A percentile compares a stretch with the other conserved stretches of the same genome.
These are phyloP conservation scores for Listrodromus nycthemerus DNA, from an alignment of 2,888 invertebrate genomes.

Conservation along the genomic window DNA sequence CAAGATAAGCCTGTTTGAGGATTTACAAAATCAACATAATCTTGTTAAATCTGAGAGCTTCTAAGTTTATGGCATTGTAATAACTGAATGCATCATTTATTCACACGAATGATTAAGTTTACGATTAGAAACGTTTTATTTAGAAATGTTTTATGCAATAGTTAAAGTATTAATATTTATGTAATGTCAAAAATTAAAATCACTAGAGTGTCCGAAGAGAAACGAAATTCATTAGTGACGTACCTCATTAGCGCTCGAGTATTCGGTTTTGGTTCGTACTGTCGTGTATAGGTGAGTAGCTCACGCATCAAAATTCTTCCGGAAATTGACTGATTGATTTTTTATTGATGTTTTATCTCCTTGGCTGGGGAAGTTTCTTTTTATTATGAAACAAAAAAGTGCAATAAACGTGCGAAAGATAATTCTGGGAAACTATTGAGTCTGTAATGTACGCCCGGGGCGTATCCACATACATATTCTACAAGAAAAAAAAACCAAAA, in stretches of 20 bases:
- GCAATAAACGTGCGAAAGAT: background rate
- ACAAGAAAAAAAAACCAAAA: background rate
- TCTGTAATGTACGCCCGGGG: background rate
- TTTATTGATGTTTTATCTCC: too few relatives aligned
- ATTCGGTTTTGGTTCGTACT: background rate
- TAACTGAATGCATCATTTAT: conserved; percentile 25
- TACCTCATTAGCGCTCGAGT: background rate
- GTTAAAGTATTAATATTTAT: background rate
- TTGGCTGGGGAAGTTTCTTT: too few relatives aligned
- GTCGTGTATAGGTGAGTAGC: background rate
- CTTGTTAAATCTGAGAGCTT: conserved; percentile 86
- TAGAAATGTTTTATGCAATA: conserved; percentile 8
- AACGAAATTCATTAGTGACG: background rate
- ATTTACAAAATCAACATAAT: conserved; percentile 81
- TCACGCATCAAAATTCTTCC: background rate
- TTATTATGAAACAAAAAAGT: too few relatives aligned
- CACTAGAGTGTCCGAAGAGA: background rate
- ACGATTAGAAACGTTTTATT: background rate
- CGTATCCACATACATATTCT: background rate
- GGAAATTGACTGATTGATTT: background rate
- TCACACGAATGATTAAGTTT: conserved; percentile 23
- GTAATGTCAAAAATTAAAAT: background rate
- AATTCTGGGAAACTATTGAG: background rate
- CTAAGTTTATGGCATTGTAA: conserved; percentile 73
- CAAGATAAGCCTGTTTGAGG: conserved; percentile 81